Evolutionary conservation across 2,113 vertebrate species (phyloP).

Genomic region (Ciconia stormi): DNA sequence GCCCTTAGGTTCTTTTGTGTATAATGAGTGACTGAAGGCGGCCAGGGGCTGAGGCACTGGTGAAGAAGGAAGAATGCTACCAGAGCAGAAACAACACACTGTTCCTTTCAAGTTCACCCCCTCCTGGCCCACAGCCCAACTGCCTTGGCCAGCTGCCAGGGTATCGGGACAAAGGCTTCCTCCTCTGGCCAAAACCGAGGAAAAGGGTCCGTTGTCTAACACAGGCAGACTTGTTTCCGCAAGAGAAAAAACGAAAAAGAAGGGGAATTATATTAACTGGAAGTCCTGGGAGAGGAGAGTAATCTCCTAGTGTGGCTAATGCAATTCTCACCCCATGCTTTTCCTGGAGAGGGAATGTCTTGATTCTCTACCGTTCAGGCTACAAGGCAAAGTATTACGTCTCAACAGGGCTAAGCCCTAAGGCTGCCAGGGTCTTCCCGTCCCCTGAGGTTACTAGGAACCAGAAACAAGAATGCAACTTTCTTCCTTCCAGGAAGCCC

Average conservation of each 20-base stretch:
- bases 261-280: conserved; percentile 32
- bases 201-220: conserved; percentile 61
- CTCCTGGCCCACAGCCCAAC: conserved; percentile 30
- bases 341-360: background rate
- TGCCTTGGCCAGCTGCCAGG: conserved; percentile 51
- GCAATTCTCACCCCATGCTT: conserved; percentile 29
- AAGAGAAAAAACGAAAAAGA: conserved; percentile 31
- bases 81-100: conserved; percentile 61
- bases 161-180: conserved; percentile 44
- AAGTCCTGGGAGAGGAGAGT: conserved; percentile 22
- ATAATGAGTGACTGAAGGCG: conserved; percentile 11
- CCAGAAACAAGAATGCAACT: background rate
- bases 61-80: conserved; percentile 54
- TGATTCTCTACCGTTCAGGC: background rate
- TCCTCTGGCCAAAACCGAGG: conserved; percentile 27
- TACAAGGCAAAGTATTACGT: background rate
- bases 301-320: conserved; percentile 24
- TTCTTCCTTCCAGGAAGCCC: background rate
- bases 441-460: background rate
- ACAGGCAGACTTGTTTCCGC: conserved; percentile 53
- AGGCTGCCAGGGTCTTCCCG: background rate
- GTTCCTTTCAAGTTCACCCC: conserved; percentile 60
- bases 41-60: conserved; percentile 41
- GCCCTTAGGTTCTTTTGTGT: conserved; percentile 21
- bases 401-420: background rate